phyloP scores from a whole-genome alignment of 2,797 vertebrate species.

The Sternarchorhynchus goeldii region DNA sequence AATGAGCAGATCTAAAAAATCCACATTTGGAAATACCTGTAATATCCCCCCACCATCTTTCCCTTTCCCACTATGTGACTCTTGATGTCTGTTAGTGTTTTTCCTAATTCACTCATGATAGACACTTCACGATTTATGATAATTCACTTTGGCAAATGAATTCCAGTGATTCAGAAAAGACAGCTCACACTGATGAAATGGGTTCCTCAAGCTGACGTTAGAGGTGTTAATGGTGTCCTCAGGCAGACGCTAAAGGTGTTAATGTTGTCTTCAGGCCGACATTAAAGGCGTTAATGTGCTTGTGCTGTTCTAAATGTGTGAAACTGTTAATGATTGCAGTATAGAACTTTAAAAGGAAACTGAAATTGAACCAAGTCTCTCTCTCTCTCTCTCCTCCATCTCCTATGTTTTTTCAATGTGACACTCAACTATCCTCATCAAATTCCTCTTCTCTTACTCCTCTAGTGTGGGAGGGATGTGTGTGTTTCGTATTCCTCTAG shows the following conservation, averaged over 20 bases:
- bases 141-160: not conserved
- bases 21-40: too few species aligned
- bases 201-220: not conserved
- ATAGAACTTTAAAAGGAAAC: not conserved
- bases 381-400: constrained; percentile 56
- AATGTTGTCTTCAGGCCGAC: not conserved
- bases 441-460: too few species aligned
- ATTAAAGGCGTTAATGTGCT: constrained; percentile 6
- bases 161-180: not conserved
- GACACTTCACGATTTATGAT: not conserved
- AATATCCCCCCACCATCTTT: too few species aligned
- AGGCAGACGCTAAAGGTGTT: not conserved
- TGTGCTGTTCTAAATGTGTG: not conserved
- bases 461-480: too few species aligned
- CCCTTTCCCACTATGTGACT: too few species aligned
- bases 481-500: too few species aligned
- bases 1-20: too few species aligned
- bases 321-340: not conserved
- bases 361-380: constrained; percentile 1
- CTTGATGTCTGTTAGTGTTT: not conserved
- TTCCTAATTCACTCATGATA: not conserved
- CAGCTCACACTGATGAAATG: constrained; percentile 2
- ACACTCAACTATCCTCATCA: too few species aligned
- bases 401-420: not conserved
- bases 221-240: not conserved